Base-by-base conservation (phyloP, 2,888 invertebrate species). In the Drosophila birchii region DNA sequence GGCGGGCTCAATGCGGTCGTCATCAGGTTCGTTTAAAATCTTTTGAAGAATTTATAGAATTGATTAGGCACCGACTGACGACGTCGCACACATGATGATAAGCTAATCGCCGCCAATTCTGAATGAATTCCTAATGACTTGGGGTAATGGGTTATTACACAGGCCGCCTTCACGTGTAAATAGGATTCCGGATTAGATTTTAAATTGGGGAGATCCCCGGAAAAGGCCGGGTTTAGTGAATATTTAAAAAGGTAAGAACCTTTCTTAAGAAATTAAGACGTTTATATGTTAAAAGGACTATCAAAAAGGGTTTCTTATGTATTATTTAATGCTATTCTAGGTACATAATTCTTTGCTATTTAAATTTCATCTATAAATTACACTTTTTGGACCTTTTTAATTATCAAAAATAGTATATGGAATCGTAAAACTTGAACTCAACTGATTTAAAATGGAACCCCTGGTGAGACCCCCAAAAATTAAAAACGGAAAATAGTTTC, bases 11-110 rank as follows among this genome's bases (percentile, higher is more conserved):
- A 32, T n/a, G 62, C 29, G 58, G 38, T 58, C 59, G 60, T 49
- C 57, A 36, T 59, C 29, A 23, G 51, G 20, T 53, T 16, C 3
- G n/a, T n/a, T 51, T 26, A 7, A 36, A 64, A 51, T 63, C 67
- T 26, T 26, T 63, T 66, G 55, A 60, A 55, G 54, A 41, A 32
- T 54, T 60, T 9, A 54, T 47, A 69, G 34, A 45, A 34, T 39
- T 34, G 61, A 64, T 64, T 61, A 51, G 61, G 16, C 61, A 34
- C 5, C 60, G 8, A 34, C 34, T 36, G 34, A 51, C 20, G 9
- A 36, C 16, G 47, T 8, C 45, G 39, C 63, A 34, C 34, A 61
- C 49, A 59, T 34, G n/a, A 43, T 20, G 16, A n/a, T 20, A 4
- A 36, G 39, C 63, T 45, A 63, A 54, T 67, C 47, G 39, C 47